These are phyloP conservation scores for Ylistrum balloti DNA, from an alignment of 1,140 invertebrate genomes.

Conservation along the genomic window DNA sequence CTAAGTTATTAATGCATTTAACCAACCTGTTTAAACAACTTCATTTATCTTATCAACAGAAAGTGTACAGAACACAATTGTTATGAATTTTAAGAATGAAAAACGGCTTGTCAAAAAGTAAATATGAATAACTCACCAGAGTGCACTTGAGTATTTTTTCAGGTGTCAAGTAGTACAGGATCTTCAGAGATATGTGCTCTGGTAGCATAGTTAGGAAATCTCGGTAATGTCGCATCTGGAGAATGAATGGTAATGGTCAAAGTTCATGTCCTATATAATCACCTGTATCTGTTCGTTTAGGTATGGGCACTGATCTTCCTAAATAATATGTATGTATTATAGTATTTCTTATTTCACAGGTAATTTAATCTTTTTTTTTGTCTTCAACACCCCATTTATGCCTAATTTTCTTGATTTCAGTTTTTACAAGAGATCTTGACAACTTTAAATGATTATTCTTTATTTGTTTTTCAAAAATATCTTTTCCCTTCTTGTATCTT, in stretches of 20 bases:
- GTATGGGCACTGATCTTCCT: too few relatives aligned
- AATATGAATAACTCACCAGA: slow-evolving; percentile 62
- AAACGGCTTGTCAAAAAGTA: background rate
- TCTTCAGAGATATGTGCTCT: slow-evolving; percentile 74
- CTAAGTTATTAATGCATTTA: background rate
- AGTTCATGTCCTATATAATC: background rate
- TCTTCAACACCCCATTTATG: too few relatives aligned
- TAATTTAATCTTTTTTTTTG: too few relatives aligned
- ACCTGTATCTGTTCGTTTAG: background rate
- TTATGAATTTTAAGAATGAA: background rate
- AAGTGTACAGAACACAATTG: background rate
- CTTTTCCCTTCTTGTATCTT: too few relatives aligned
- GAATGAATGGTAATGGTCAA: background rate
- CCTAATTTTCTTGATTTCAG: too few relatives aligned
- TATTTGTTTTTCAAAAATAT: too few relatives aligned
- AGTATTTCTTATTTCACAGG: too few relatives aligned
- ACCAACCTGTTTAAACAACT: too few relatives aligned
- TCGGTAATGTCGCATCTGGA: slow-evolving; percentile 75
- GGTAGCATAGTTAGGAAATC: slow-evolving; percentile 78
- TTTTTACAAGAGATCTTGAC: too few relatives aligned
- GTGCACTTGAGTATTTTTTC: slow-evolving; percentile 72
- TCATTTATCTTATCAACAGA: background rate
- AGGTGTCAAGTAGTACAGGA: slow-evolving; percentile 72
- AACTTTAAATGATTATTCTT: too few relatives aligned
- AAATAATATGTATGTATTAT: too few relatives aligned